These are phyloP conservation scores for Neodontobutis hainanensis DNA, from an alignment of 2,113 vertebrate genomes.

Conservation along the genomic window DNA sequence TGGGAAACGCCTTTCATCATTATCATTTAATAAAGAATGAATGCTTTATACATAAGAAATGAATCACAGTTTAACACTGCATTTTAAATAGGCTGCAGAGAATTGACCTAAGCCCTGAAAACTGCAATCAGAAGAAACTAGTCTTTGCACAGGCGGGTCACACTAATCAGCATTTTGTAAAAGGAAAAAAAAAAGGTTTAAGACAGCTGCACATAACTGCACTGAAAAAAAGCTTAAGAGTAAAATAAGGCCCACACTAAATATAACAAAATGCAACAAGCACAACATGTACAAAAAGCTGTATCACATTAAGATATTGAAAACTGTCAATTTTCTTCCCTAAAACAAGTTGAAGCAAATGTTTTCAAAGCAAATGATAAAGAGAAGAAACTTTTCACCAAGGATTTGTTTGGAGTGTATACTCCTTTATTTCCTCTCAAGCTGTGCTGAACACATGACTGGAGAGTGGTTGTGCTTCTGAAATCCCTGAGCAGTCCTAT, in stretches of 20 bases:
- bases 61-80: conserved; percentile 18
- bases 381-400: neutral
- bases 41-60: conserved; percentile 26
- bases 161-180: neutral
- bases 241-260: neutral
- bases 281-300: neutral
- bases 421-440: conserved; percentile 2
- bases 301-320: neutral
- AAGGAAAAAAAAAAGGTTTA: neutral
- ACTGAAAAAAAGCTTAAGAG: too few species aligned
- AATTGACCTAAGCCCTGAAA: conserved; percentile 24
- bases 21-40: conserved; percentile 15
- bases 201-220: too few species aligned
- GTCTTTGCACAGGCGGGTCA: neutral
- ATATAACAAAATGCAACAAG: neutral
- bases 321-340: neutral
- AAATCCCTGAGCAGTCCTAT: conserved; percentile 3
- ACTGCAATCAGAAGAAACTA: conserved; percentile 1
- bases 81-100: conserved; percentile 24
- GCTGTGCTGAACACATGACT: conserved; percentile 8
- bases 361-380: conserved; percentile 1
- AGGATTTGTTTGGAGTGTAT: conserved; percentile 4
- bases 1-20: conserved; percentile 1
- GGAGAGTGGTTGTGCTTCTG: neutral
- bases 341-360: conserved; percentile 3